Evolutionary conservation across 2,888 invertebrate genomes (phyloP), one percentile per base, ranked within the genome.

Genomic region (Acrobasis consociella): DNA sequence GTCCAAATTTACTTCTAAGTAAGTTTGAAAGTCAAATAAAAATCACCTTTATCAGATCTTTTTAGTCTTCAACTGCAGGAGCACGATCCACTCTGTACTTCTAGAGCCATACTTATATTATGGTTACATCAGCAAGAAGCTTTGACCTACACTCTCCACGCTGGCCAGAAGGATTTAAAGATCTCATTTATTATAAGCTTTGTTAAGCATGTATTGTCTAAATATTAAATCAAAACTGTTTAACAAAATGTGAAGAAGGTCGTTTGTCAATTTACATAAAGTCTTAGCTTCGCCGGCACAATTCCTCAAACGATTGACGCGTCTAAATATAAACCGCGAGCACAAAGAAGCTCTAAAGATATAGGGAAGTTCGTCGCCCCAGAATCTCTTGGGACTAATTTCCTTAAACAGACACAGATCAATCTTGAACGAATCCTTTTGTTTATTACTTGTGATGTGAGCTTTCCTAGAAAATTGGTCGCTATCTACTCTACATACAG

Each of bases 251-350:
- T 13, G 15, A 56, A 42, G 56, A 56, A 56, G 56, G 56, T 56
- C 42, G 42, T 16, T 16, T 17, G 38, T 42, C 42, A 42, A 56
- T 70, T 67, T 63, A 66, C 65, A 67, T 56, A 55, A 63, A 62
- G 63, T 63, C 58, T 67, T 65, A 62, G 67, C 65, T 69, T 67
- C 69, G 69, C 65, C 49, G 62, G 65, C 50, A 62, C 63, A 59
- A 49, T 59, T 50, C 22, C 50, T 50, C 38, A 50, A 59, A 38
- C 59, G 49, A 59, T 59, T 59, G 59, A 49, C 37, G 46, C 15
- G 7, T 59, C 50, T 37, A 50, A 50, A 50, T 50, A 59, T 50
- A 56, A 22, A 11, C 22, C 42, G n/a, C 22, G 42, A 16, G 10
- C 59, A 59, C 59, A 59, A 59, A 50, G 63, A 63, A 65, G 31